Conservation (phyloP, 1,140 invertebrate species). For the Bombus balteatus region DNA sequence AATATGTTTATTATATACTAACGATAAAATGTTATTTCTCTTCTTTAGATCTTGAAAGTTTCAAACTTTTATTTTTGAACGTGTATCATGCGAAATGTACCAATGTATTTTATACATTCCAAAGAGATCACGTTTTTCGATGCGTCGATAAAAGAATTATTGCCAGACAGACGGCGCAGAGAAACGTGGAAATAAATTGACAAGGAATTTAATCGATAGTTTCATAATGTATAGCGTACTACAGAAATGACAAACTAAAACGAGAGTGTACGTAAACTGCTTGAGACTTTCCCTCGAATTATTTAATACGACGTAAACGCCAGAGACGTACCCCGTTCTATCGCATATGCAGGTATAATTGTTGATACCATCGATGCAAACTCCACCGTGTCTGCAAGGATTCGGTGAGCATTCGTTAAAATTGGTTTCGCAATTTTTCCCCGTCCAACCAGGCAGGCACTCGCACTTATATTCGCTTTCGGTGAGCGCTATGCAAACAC, state of each 20-base stretch:
- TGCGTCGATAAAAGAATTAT: too few species aligned
- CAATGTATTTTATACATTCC: too few species aligned
- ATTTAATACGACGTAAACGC: background rate
- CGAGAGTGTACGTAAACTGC: too few species aligned
- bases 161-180: too few species aligned
- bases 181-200: too few species aligned
- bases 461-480: slow-evolving; percentile 84
- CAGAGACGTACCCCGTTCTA: slow-evolving; percentile 83
- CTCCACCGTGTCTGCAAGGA: slow-evolving; percentile 93
- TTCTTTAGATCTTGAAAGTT: background rate
- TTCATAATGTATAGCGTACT: too few species aligned
- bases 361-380: slow-evolving; percentile 90
- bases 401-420: slow-evolving; percentile 88
- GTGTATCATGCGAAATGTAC: too few species aligned
- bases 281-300: background rate
- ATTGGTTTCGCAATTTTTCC: slow-evolving; percentile 86
- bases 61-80: background rate
- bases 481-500: slow-evolving; percentile 85
- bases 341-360: slow-evolving; percentile 91
- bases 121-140: too few species aligned
- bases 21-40: too few species aligned
- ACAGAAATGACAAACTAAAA: too few species aligned
- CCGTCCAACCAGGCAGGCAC: slow-evolving; percentile 84
- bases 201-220: too few species aligned
- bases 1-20: too few species aligned